Base-by-base conservation (phyloP, 2,888 invertebrate species). In the Ormyrus nitidulus region DNA sequence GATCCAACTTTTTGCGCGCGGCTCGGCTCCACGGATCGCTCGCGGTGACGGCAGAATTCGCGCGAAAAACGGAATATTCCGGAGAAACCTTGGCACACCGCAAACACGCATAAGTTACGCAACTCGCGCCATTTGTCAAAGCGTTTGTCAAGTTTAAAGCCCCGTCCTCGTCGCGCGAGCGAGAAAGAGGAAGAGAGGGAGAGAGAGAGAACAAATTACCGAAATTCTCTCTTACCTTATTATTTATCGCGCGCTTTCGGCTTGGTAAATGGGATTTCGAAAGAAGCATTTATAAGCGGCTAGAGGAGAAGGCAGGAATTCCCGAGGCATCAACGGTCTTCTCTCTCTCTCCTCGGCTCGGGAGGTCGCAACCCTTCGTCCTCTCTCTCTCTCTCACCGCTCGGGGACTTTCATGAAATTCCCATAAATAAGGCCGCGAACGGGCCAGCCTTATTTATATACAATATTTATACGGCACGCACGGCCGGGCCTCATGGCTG, bases 401-500 rank as follows among this genome's bases (percentile, higher is more conserved):
- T 64, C 53, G 34, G 46, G 79, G 82, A 88, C 89, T 89, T 89
- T 88, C 88, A 89, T 89, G 88, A 89, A 88, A 88, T 85, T 84
- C 85, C 81, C 88, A 88, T 89, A 89, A 88, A 89, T 89, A 87
- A 86, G 78, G 72, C 79, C 74, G 74, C 81, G 76, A 76, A 72
- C 65, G 84, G 85, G 81, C 83, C 85, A 81, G 83, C 83, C 86
- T 88, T 88, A 88, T 88, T 89, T 88, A 87, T 88, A 85, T 84
- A 88, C 85, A 88, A 89, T 89, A 89, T 89, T 89, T 89, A 88
- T 89, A 89, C 84, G 86, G 85, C 84, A 86, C 85, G 85, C 87
- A 88, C 85, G 85, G 85, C 85, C 77, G 87, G 86, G 83, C 77
- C 82, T 80, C 74, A 81, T 79, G 68, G 79, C 34, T 34, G 34